Evolutionary conservation across 2,797 vertebrate genomes (phyloP), one percentile per base, ranked within the genome.

Genomic region (Corythornis leucogaster): DNA sequence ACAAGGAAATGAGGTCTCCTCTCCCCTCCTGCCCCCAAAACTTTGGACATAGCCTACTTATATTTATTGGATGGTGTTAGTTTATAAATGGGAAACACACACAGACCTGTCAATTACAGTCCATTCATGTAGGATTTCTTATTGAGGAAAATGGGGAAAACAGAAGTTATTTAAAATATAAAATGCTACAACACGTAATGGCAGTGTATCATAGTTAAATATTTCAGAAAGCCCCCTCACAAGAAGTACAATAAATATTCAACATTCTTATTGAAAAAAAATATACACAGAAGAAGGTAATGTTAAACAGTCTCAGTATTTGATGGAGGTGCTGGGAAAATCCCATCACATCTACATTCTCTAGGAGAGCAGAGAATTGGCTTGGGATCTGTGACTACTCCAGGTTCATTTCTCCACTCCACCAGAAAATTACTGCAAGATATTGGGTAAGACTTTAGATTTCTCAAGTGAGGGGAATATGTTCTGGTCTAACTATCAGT

Each of bases 261-360:
- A 46, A 25, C 25, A 87, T 89, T 46, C 62, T 66, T 74, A 25
- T 18, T 75, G 35, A 81, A 91, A 79, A 91, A 33, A 76, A 28
- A 61, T 15, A 59, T 9, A 33, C 30, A 67, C 8, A 79, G 30
- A 38, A 63, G 75, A 84, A 87, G 4, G 6, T 13, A 45, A 51
- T 26, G 35, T 28, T 76, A 40, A 85, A 63, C 5, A 79, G 25
- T 21, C 14, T 15, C 33, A 73, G 14, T 19, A 89, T 45, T 64
- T 68, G 42, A 53, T 1, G 75, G 12, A 78, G 20, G 35, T 31
- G 11, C 48, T 73, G 45, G 33, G 35, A 89, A 79, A 42, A 82
- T 42, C 35, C 20, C 50, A 30, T 21, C 42, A 57, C 17, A 69
- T 46, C 38, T 89, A n/a, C n/a, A 77, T 69, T 28, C 25, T 83